These are phyloP conservation scores for Sebastes vulpes DNA, from an alignment of 2,797 vertebrate genomes.

Conservation along the genomic window DNA sequence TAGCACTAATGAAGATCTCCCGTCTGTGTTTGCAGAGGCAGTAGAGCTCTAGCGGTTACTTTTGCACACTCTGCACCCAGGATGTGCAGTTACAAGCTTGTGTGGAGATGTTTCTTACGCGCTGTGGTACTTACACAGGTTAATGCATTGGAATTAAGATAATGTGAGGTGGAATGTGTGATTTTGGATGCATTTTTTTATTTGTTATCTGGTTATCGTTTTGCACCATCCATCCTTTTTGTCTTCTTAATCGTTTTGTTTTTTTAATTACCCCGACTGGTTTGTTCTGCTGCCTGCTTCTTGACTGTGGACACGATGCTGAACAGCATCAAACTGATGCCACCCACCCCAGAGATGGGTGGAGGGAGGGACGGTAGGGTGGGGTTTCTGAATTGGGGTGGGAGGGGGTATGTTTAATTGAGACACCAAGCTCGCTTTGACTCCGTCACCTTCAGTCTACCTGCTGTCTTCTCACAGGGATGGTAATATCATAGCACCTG, in stretches of 20 bases:
- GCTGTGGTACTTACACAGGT: conserved; percentile 56
- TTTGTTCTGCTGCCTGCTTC: conserved; percentile 31
- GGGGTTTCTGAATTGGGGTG: background rate
- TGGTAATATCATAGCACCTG: conserved; percentile 49
- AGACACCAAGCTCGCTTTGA: conserved; percentile 62
- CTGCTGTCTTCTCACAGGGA: conserved; percentile 70
- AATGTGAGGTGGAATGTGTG: conserved; percentile 48
- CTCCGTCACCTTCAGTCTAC: conserved; percentile 68
- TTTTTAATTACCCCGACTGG: conserved; percentile 58
- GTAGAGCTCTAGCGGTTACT: conserved; percentile 4
- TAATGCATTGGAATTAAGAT: conserved; percentile 60
- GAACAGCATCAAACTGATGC: conserved; percentile 51
- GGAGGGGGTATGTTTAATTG: conserved; percentile 19
- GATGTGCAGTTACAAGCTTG: conserved; percentile 15
- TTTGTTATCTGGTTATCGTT: conserved; percentile 49
- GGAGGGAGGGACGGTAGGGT: conserved; percentile 1
- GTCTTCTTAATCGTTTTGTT: conserved; percentile 43
- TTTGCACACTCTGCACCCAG: conserved; percentile 2
- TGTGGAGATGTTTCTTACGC: conserved; percentile 20
- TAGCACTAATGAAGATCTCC: conserved; percentile 40
- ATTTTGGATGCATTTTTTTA: conserved; percentile 15
- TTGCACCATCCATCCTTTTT: conserved; percentile 29
- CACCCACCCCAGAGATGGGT: conserved; percentile 33
- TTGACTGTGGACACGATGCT: conserved; percentile 66
- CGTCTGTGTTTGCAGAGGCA: conserved; percentile 12